Conservation (phyloP, 1,140 invertebrate genomes). For the Ganaspis sp. region DNA sequence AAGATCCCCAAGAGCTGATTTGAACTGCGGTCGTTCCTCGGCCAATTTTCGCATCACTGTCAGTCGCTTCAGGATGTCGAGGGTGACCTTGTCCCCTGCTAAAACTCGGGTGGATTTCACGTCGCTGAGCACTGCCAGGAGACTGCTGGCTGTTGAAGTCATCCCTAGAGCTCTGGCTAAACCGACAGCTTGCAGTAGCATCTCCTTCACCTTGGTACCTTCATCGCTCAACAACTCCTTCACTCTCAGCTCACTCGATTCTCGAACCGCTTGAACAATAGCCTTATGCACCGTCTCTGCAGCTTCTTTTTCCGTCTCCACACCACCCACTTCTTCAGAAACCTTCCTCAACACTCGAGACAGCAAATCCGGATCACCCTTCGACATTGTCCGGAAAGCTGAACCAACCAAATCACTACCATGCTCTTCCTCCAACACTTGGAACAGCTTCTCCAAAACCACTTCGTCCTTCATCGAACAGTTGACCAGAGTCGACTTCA, state of each 20-base stretch:
- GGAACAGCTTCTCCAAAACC: constrained; percentile 78
- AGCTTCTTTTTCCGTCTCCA: constrained; percentile 80
- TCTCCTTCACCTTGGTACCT: constrained; percentile 73
- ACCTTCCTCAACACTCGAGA: constrained; percentile 78
- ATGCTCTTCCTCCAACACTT: constrained; percentile 78
- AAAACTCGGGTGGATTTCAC: constrained; percentile 78
- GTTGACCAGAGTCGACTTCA: constrained; percentile 78
- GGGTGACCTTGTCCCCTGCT: constrained; percentile 79
- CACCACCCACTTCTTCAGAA: constrained; percentile 77
- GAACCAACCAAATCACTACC: constrained; percentile 76
- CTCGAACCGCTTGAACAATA: constrained; percentile 79
- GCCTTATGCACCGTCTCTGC: constrained; percentile 80
- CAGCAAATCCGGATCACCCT: constrained; percentile 77
- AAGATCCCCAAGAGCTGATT: constrained; percentile 79
- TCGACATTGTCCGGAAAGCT: constrained; percentile 79
- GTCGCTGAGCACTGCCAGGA: constrained; percentile 80
- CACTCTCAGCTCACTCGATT: constrained; percentile 78
- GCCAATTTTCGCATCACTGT: constrained; percentile 85
- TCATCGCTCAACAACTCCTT: constrained; percentile 77
- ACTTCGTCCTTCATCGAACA: constrained; percentile 75
- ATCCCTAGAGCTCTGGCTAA: constrained; percentile 84
- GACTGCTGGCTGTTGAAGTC: constrained; percentile 78
- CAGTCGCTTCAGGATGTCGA: constrained; percentile 83
- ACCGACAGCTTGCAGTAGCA: constrained; percentile 82
- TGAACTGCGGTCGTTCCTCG: constrained; percentile 80